Percentiles rank a stretch among this genome's conserved stretches.
These are phyloP conservation scores for Peromyscus polionotus DNA, from an alignment of 2,113 vertebrate species.

Conservation along the genomic window DNA sequence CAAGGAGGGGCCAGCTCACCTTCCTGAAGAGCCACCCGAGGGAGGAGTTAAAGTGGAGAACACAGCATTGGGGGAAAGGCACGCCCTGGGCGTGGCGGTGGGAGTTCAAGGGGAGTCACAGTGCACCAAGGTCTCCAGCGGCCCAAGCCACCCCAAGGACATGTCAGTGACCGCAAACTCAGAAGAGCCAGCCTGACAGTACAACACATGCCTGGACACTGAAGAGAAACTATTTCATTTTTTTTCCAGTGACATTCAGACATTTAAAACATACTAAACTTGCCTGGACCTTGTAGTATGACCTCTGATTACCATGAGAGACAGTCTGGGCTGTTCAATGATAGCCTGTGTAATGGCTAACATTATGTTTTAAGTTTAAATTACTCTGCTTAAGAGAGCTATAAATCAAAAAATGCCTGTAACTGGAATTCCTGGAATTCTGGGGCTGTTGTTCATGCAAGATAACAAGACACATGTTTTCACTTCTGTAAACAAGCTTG, in stretches of 20 bases:
- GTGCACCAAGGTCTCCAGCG: neutral
- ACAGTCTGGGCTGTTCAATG: neutral
- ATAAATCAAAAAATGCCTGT: too few relatives aligned
- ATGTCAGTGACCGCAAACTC: neutral
- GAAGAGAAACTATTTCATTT: neutral
- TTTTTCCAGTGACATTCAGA: too few relatives aligned
- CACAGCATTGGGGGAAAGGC: neutral
- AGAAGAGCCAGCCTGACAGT: neutral
- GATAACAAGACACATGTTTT: neutral
- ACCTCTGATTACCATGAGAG: neutral
- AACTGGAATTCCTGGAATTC: neutral
- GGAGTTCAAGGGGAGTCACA: neutral
- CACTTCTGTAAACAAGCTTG: neutral
- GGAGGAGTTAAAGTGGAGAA: fast-evolving
- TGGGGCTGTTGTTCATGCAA: neutral
- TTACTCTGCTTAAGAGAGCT: too few relatives aligned
- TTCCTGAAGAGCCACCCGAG: neutral
- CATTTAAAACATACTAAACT: too few relatives aligned
- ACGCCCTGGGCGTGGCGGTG: neutral
- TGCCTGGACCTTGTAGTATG: neutral
- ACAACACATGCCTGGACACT: neutral
- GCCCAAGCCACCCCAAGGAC: neutral
- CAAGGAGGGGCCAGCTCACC: neutral
- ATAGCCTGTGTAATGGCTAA: neutral
- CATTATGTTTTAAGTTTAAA: neutral